phyloP scores from a whole-genome alignment of 2,797 vertebrate species.

The Lateolabrax maculatus region DNA sequence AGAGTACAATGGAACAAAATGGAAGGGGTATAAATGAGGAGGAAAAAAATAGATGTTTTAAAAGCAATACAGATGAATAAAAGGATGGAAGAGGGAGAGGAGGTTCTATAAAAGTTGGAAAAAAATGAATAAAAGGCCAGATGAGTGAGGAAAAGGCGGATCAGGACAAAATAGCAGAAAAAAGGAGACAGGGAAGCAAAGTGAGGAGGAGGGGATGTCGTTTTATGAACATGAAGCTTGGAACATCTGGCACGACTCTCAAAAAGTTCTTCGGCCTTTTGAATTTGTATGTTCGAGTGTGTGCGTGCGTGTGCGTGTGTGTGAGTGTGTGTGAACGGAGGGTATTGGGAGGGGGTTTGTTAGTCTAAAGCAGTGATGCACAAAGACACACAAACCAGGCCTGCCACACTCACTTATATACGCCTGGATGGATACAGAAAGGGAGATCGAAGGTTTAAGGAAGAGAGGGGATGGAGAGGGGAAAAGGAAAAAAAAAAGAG shows the following conservation, averaged over 20 bases:
- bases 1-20: constrained; percentile 32
- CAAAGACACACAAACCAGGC: constrained; percentile 65
- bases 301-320: constrained; percentile 32
- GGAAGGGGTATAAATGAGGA: neutral
- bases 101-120: constrained; percentile 25
- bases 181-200: constrained; percentile 30
- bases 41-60: neutral
- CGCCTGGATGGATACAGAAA: constrained; percentile 58
- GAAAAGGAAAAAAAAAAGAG: neutral
- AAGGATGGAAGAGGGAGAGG: constrained; percentile 19
- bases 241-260: constrained; percentile 75
- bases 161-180: constrained; percentile 33
- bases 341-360: constrained; percentile 40
- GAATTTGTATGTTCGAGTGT: constrained; percentile 27
- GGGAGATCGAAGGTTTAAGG: constrained; percentile 58
- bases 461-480: constrained; percentile 23
- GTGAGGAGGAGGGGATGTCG: constrained; percentile 57
- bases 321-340: constrained; percentile 42
- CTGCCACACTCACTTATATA: constrained; percentile 77
- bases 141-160: constrained; percentile 55
- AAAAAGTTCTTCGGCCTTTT: constrained; percentile 62
- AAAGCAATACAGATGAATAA: constrained; percentile 19
- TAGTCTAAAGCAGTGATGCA: constrained; percentile 71
- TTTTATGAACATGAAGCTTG: constrained; percentile 44
- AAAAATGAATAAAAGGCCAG: constrained; percentile 50